A percentile compares a stretch with the other conserved stretches of the same genome.
Evolutionary conservation across 2,888 invertebrate species (phyloP).

Genomic region (Mellilla xanthometata): DNA sequence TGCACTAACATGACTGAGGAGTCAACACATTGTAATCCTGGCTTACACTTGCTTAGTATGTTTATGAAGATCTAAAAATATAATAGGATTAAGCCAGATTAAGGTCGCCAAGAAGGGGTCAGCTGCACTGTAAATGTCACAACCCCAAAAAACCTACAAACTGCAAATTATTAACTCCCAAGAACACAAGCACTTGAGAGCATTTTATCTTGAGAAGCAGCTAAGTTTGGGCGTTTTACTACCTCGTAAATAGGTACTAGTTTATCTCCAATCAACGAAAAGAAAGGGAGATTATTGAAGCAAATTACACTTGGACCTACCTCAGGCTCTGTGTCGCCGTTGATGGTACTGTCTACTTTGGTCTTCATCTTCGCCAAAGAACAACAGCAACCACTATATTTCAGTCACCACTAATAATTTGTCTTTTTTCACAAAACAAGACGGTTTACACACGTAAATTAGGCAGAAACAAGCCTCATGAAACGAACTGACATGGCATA

Average conservation of each 20-base stretch:
- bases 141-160: neutral
- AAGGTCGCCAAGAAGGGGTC: neutral
- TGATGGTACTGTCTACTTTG: slow-evolving; percentile 82
- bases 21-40: neutral
- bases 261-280: slow-evolving; percentile 5
- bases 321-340: slow-evolving; percentile 81
- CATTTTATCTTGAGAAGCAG: neutral
- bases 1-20: neutral
- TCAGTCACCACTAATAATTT: slow-evolving; percentile 58
- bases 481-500: slow-evolving; percentile 73
- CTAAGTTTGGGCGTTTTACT: neutral
- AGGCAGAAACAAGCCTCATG: slow-evolving; percentile 68
- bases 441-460: slow-evolving; percentile 65
- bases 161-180: neutral
- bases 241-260: neutral
- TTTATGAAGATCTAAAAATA: neutral
- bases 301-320: slow-evolving; percentile 57
- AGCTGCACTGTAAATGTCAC: neutral
- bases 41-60: neutral
- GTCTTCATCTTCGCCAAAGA: slow-evolving; percentile 82
- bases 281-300: slow-evolving; percentile 16
- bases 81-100: neutral
- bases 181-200: too few species aligned
- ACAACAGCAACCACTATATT: slow-evolving; percentile 65
- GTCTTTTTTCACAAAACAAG: slow-evolving; percentile 52